A percentile compares a stretch with the other conserved stretches of the same genome.
These are phyloP conservation scores for Halocaridina rubra DNA, from an alignment of 2,888 invertebrate species.

Conservation along the genomic window DNA sequence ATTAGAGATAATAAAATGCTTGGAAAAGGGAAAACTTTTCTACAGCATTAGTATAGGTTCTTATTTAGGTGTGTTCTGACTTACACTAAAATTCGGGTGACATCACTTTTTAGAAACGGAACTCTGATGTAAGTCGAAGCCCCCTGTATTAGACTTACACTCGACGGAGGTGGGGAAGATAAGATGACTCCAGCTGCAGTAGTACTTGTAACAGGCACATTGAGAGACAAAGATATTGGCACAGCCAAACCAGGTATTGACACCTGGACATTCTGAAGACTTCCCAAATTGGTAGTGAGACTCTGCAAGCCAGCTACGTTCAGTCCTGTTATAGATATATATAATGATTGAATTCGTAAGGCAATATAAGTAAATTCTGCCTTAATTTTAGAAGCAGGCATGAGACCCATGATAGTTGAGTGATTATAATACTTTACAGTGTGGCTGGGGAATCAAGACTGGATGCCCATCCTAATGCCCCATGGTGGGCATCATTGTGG, in stretches of 20 bases:
- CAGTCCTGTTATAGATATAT: constrained; percentile 30
- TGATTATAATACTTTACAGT: background rate
- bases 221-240: constrained; percentile 77
- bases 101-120: no score
- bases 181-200: constrained; percentile 49
- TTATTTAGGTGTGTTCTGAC: no score
- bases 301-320: constrained; percentile 63
- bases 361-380: background rate
- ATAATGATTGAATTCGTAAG: background rate
- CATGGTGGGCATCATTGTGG: background rate
- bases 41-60: no score
- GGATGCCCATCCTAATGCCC: background rate
- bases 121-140: no score
- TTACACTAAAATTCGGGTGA: no score
- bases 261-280: constrained; percentile 70
- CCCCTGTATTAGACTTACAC: constrained; percentile 49
- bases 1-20: no score
- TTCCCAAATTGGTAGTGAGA: constrained; percentile 54
- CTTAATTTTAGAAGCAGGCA: background rate
- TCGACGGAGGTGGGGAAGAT: constrained; percentile 48
- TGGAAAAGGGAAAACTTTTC: no score
- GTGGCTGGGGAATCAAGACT: background rate
- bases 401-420: background rate
- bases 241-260: constrained; percentile 88
- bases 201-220: constrained; percentile 49